Base-by-base conservation (phyloP, 2,113 vertebrate species). In the Myotis yumanensis region DNA sequence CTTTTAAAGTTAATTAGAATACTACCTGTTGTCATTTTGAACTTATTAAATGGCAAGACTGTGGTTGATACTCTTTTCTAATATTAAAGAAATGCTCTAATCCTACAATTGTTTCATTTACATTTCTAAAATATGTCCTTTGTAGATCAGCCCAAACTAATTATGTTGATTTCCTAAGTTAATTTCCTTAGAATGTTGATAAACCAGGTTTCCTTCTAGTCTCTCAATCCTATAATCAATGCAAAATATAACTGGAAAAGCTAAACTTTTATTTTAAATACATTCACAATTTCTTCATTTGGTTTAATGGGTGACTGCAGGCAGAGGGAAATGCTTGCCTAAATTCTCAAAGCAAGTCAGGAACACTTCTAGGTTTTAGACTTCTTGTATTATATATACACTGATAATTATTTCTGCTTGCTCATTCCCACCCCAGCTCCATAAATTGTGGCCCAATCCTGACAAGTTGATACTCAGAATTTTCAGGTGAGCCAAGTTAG, bases 341-440 rank as follows among this genome's bases (percentile, higher is more conserved):
- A 64, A 83, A 80, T 75, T 84, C 76, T 90, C 82, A 23, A 62
- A 28, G 64, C 43, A 30, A 95, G 73, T 57, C 64, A 84, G 48
- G 35, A 92, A 20, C 71, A 83, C 4, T 62, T 57, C 62, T 43
- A 62, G 51, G 51, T 76, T 88, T 89, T 43, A 52, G 40, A 25
- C 8, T 68, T 85, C 52, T 52, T 86, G 46, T 48, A 23, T 91
- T 79, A 72, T 76, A 85, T 73, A 72, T 76, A 85, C 18, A 37
- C 73, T 43, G 46, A 77, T 66, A 57, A 81, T 73, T 93, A 83
- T 83, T 91, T 89, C 86, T 90, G 73, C 91, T 92, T 83, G 54
- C 80, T 93, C 89, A 79, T 86, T 90, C 69, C 80, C 17, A 75
- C 32, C 23, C 54, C 48, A 30, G 35, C 69, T 37, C 12, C 79